Conservation (phyloP, 2,888 invertebrate species). For the Steinernema carpocapsae region DNA sequence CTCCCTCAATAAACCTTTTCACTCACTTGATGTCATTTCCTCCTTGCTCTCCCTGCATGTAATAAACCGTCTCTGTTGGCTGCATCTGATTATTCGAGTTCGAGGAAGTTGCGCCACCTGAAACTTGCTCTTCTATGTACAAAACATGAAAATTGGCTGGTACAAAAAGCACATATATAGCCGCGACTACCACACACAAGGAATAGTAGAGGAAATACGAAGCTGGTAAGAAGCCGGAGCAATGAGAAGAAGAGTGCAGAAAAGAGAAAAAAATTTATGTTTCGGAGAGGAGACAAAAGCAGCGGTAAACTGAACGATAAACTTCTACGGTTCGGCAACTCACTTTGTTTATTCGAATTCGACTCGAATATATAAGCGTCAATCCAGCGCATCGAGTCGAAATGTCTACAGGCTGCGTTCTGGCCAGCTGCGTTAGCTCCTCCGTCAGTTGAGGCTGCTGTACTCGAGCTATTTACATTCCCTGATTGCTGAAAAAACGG, state of each 20-base stretch:
- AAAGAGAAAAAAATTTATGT: background rate
- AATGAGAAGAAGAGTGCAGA: too few relatives aligned
- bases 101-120: background rate
- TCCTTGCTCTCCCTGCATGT: background rate
- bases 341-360: background rate
- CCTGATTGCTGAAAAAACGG: constrained; percentile 18
- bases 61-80: constrained; percentile 20
- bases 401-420: constrained; percentile 37
- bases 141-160: too few relatives aligned
- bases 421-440: constrained; percentile 12
- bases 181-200: too few relatives aligned
- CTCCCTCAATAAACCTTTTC: background rate
- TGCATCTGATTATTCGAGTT: background rate
- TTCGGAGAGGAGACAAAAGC: background rate
- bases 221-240: background rate
- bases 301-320: background rate
- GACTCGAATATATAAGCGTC: constrained; percentile 35
- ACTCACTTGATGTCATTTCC: background rate
- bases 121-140: too few relatives aligned
- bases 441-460: background rate
- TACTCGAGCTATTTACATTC: background rate
- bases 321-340: too few relatives aligned
- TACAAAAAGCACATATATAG: too few relatives aligned
- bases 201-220: too few relatives aligned
- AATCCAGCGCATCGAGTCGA: constrained; percentile 40